Percentiles rank a stretch among this genome's conserved stretches.
Evolutionary conservation across 2,888 invertebrate genomes (phyloP).

Genomic region (Ischnus inquisitorius): DNA sequence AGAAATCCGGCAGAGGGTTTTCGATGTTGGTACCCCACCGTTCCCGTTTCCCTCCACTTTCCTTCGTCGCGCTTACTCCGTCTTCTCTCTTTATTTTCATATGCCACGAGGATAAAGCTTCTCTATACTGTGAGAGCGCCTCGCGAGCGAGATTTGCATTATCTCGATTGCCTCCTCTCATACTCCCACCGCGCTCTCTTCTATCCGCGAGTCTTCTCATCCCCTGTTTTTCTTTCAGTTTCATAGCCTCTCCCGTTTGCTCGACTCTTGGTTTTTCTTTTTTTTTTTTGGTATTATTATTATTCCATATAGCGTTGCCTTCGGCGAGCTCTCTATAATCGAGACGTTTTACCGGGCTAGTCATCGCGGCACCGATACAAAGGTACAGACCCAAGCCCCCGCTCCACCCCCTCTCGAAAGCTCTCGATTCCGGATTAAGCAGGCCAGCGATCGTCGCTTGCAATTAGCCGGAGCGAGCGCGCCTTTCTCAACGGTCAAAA

Average conservation of each 20-base stretch:
- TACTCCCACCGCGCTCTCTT: constrained; percentile 12
- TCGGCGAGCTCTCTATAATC: constrained; percentile 18
- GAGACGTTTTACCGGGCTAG: constrained; percentile 38
- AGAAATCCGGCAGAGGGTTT: constrained; percentile 10
- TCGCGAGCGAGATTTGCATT: constrained; percentile 63
- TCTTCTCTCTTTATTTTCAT: constrained; percentile 54
- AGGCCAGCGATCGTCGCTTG: constrained; percentile 30
- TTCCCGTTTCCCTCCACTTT: constrained; percentile 36
- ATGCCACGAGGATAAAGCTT: constrained; percentile 60
- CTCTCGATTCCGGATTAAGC: constrained; percentile 48
- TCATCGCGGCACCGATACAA: constrained; percentile 13
- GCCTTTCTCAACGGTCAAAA: background rate
- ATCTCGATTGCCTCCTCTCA: constrained; percentile 65
- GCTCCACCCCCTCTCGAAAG: too few relatives aligned
- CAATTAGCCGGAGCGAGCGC: constrained; percentile 53
- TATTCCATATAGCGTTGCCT: constrained; percentile 50
- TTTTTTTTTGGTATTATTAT: constrained; percentile 47
- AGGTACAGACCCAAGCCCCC: constrained; percentile 12
- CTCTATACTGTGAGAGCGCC: constrained; percentile 19
- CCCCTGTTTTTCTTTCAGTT: constrained; percentile 49
- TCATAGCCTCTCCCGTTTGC: constrained; percentile 26
- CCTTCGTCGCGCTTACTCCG: constrained; percentile 22
- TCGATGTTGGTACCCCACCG: background rate
- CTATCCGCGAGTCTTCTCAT: constrained; percentile 37
- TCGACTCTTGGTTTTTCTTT: constrained; percentile 18